These are phyloP conservation scores for Schizopygopsis malacanthus DNA, from an alignment of 2,797 vertebrate species.

Conservation along the genomic window DNA sequence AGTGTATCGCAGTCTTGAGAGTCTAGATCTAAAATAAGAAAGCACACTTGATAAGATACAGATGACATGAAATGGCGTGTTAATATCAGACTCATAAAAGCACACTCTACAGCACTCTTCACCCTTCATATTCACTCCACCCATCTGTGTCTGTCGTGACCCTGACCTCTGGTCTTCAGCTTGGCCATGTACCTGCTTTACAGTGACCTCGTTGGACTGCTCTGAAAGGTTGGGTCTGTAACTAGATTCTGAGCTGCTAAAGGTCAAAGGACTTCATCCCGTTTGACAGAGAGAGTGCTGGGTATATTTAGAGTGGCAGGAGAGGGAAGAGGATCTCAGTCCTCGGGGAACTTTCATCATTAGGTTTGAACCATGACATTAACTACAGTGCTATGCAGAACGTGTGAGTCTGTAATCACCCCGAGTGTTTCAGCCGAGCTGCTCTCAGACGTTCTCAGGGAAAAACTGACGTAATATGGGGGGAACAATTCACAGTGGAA, in stretches of 20 bases:
- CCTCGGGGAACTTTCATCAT: constrained; percentile 47
- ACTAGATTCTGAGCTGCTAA: constrained; percentile 78
- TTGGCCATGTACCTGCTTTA: constrained; percentile 55
- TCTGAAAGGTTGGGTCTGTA: constrained; percentile 83
- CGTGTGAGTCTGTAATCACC: constrained; percentile 1
- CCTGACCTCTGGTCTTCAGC: constrained; percentile 71
- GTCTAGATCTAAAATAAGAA: background rate
- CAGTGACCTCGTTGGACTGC: constrained; percentile 66
- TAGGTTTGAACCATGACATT: constrained; percentile 74
- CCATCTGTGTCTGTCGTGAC: constrained; percentile 36
- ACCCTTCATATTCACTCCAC: background rate
- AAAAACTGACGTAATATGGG: background rate
- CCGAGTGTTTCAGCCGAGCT: background rate
- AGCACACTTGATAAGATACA: background rate
- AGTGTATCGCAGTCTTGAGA: background rate
- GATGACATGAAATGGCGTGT: background rate
- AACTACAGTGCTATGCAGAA: constrained; percentile 64
- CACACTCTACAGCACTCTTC: background rate
- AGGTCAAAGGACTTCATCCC: constrained; percentile 78
- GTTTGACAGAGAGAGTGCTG: constrained; percentile 63
- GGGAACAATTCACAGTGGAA: background rate
- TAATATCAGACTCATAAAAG: constrained; percentile 10
- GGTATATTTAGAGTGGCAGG: constrained; percentile 71
- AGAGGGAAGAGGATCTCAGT: constrained; percentile 56
- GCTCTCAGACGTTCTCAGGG: background rate